Percentiles rank a stretch among this genome's conserved stretches.
These are phyloP conservation scores for Rhagonycha fulva DNA, from an alignment of 2,888 invertebrate species.

Conservation along the genomic window DNA sequence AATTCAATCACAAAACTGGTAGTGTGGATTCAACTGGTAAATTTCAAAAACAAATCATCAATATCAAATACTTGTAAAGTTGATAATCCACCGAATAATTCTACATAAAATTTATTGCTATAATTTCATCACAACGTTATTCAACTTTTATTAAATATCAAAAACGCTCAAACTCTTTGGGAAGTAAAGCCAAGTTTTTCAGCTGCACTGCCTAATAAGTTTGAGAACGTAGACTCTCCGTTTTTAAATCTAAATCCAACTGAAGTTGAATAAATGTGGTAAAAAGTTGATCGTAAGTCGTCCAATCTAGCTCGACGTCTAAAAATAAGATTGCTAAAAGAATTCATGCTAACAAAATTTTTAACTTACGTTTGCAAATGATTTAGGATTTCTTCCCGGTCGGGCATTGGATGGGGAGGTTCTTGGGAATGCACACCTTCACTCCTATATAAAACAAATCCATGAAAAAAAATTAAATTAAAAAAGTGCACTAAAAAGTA, in stretches of 20 bases:
- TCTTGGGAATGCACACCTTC: conserved; percentile 53
- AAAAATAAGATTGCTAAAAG: conserved; percentile 41
- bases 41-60: neutral
- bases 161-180: conserved; percentile 12
- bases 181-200: conserved; percentile 59
- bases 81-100: neutral
- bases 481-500: no score
- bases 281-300: conserved; percentile 61
- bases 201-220: conserved; percentile 61
- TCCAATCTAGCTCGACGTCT: conserved; percentile 59
- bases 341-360: neutral
- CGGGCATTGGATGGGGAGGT: conserved; percentile 54
- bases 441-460: conserved; percentile 36
- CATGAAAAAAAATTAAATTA: no score
- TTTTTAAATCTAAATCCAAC: conserved; percentile 60
- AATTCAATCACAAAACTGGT: neutral
- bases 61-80: neutral
- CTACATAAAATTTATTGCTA: neutral
- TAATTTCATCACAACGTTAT: neutral
- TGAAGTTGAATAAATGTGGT: conserved; percentile 60
- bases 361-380: conserved; percentile 38
- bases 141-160: neutral
- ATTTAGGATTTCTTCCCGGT: conserved; percentile 49
- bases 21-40: neutral
- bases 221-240: conserved; percentile 57